Conservation (phyloP, 2,888 invertebrate genomes). For the Choreutis nemorana region DNA sequence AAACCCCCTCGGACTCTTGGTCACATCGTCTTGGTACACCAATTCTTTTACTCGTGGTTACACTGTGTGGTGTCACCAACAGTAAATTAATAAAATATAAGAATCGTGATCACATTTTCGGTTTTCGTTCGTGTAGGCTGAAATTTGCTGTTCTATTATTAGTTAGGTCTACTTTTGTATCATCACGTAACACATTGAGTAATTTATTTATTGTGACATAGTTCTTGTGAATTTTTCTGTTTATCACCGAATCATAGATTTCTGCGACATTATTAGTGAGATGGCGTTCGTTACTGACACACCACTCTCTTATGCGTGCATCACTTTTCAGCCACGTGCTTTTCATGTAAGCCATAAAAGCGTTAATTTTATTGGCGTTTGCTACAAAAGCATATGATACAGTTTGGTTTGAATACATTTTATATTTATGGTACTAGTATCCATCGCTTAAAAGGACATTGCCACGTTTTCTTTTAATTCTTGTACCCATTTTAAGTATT, state of each 20-base stretch:
- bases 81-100: conserved; percentile 3
- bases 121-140: conserved; percentile 1
- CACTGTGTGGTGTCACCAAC: conserved; percentile 4
- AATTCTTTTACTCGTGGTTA: too few species aligned
- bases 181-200: conserved; percentile 3
- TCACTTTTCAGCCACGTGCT: conserved; percentile 6
- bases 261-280: conserved; percentile 3
- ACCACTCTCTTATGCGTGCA: conserved; percentile 6
- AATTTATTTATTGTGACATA: conserved; percentile 5
- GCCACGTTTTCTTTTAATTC: too few species aligned
- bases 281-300: conserved; percentile 4
- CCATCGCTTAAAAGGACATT: too few species aligned
- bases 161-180: too few species aligned
- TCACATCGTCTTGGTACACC: too few species aligned
- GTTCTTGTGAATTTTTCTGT: conserved; percentile 3
- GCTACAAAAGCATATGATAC: too few species aligned
- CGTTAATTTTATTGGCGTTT: conserved; percentile 5
- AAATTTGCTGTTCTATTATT: conserved; percentile 2
- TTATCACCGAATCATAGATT: conserved; percentile 3
- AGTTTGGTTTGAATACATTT: too few species aligned
- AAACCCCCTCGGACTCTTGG: too few species aligned
- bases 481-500: too few species aligned
- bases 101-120: conserved; percentile 3
- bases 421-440: too few species aligned
- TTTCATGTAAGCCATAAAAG: conserved; percentile 5